These are phyloP conservation scores for Oophaga sylvatica DNA, from an alignment of 2,797 vertebrate species.

Conservation along the genomic window DNA sequence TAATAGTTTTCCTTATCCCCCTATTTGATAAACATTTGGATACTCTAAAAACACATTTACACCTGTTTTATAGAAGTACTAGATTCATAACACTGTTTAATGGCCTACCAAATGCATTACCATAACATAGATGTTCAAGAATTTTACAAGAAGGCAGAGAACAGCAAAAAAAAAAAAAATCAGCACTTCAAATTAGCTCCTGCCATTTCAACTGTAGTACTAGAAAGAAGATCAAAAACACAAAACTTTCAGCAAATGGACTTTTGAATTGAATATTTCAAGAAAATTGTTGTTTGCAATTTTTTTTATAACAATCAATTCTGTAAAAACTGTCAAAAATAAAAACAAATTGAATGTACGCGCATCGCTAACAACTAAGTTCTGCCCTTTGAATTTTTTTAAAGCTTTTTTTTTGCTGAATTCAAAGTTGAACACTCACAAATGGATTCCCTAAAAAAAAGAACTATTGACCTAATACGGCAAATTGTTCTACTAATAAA, in stretches of 20 bases:
- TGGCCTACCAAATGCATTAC: too few species aligned
- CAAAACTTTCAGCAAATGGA: neutral
- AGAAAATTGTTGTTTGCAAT: neutral
- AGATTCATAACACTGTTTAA: too few species aligned
- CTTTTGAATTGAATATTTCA: neutral
- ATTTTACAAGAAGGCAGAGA: neutral
- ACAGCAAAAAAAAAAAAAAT: neutral
- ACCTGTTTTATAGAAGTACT: too few species aligned
- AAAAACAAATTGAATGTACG: neutral
- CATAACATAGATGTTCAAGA: neutral
- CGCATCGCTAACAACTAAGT: neutral
- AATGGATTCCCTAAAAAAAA: neutral
- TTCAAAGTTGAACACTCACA: neutral
- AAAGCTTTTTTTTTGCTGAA: neutral
- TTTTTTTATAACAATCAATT: neutral
- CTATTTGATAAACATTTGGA: too few species aligned
- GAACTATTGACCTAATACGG: neutral
- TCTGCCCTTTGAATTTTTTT: neutral
- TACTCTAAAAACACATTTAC: too few species aligned
- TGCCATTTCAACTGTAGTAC: too few species aligned
- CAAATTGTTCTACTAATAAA: neutral
- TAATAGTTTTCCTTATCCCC: too few species aligned
- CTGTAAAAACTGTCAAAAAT: slow-evolving; percentile 7
- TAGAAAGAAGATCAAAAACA: neutral
- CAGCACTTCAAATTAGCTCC: too few species aligned